Conservation (phyloP, 1,140 invertebrate species). For the Anastrepha obliqua region DNA sequence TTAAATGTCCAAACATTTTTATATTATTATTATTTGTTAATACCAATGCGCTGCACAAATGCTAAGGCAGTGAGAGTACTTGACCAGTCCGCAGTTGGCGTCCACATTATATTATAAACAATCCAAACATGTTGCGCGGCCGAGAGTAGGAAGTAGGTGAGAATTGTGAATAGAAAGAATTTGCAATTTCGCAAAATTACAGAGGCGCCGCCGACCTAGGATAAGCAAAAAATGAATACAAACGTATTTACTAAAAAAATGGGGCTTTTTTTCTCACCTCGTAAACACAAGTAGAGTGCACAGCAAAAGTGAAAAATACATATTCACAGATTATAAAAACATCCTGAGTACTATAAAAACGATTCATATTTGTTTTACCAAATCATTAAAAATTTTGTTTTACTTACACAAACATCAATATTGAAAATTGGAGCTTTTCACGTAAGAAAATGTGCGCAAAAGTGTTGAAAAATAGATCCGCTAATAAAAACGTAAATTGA, state of each 20-base stretch:
- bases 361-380: not conserved
- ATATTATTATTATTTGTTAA: slow-evolving; percentile 6
- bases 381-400: not conserved
- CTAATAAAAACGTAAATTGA: slow-evolving; percentile 64
- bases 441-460: slow-evolving; percentile 64
- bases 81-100: slow-evolving; percentile 61
- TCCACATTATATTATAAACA: slow-evolving; percentile 62
- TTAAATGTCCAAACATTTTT: not conserved
- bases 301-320: slow-evolving; percentile 79
- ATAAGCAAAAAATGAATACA: slow-evolving; percentile 56
- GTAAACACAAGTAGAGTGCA: slow-evolving; percentile 85
- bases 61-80: slow-evolving; percentile 63
- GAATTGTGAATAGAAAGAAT: slow-evolving; percentile 77
- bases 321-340: slow-evolving; percentile 81
- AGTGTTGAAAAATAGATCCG: slow-evolving; percentile 69
- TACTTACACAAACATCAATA: slow-evolving; percentile 71
- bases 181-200: slow-evolving; percentile 78
- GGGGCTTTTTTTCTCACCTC: slow-evolving; percentile 77
- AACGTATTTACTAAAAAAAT: slow-evolving; percentile 28
- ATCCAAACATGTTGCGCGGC: slow-evolving; percentile 77
- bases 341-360: slow-evolving; percentile 80
- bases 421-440: slow-evolving; percentile 65
- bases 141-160: slow-evolving; percentile 73
- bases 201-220: slow-evolving; percentile 81
- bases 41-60: slow-evolving; percentile 67